Evolutionary conservation across 2,888 invertebrate species (phyloP).

Genomic region (Ichneumon xanthorius): DNA sequence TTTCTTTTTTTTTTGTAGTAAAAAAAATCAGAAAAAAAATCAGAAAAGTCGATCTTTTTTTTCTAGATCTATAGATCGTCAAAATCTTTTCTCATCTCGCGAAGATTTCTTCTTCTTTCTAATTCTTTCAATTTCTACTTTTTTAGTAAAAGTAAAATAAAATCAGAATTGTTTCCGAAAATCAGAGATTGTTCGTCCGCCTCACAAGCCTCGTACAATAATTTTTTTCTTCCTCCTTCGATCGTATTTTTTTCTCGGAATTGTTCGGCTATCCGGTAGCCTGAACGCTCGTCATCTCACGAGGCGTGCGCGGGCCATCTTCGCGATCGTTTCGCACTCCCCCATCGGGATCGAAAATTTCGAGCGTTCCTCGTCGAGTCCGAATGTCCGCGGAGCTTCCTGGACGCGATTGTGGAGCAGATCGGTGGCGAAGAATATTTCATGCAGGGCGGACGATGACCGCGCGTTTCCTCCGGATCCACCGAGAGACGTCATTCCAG

Average conservation of each 20-base stretch:
- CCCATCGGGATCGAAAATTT: too few species aligned
- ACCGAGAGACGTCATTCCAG: slow-evolving; percentile 76
- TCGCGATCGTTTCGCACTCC: too few species aligned
- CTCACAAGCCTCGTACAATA: background rate
- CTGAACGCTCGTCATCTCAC: slow-evolving; percentile 81
- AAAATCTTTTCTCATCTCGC: too few species aligned
- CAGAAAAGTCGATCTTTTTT: background rate
- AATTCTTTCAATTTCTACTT: background rate
- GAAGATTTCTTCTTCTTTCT: too few species aligned
- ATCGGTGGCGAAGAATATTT: slow-evolving; percentile 16
- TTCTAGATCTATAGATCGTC: too few species aligned
- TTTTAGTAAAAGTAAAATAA: background rate
- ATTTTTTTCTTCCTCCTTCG: background rate
- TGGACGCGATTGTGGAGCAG: slow-evolving; percentile 26
- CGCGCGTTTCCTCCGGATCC: slow-evolving; percentile 23
- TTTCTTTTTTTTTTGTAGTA: background rate
- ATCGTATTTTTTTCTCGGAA: slow-evolving; percentile 18
- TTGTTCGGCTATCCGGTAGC: slow-evolving; percentile 80
- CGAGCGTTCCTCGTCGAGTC: background rate
- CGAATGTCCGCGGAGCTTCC: too few species aligned
- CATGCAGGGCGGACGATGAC: background rate
- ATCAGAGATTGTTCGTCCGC: too few species aligned
- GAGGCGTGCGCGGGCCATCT: slow-evolving; percentile 7
- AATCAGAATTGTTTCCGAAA: background rate
- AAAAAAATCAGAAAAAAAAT: too few species aligned